Evolutionary conservation across 2,888 invertebrate genomes (phyloP).

Genomic region (Cerastis rubricosa): DNA sequence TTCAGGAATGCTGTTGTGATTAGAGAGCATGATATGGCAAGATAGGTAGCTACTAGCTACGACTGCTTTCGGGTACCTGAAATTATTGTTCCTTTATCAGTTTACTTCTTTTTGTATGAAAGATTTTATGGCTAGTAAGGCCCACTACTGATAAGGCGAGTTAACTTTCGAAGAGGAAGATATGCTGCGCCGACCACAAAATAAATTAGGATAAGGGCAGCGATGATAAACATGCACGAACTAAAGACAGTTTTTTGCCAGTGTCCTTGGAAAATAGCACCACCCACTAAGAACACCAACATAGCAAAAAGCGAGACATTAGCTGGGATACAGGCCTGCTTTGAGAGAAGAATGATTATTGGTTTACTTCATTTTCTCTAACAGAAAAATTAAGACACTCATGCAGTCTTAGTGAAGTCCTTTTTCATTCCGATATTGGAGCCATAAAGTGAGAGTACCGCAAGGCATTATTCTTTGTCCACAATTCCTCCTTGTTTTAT

Average conservation of each 20-base stretch:
- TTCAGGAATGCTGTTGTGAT: conserved; percentile 71
- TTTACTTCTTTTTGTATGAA: neutral
- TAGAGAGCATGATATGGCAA: conserved; percentile 60
- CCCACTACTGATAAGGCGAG: neutral
- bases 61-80: conserved; percentile 8
- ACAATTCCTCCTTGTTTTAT: neutral
- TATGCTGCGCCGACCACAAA: neutral
- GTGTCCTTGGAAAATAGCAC: neutral
- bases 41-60: neutral
- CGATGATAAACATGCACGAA: neutral
- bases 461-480: neutral
- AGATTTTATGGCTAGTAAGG: neutral
- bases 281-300: neutral
- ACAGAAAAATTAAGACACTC: neutral
- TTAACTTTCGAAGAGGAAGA: neutral
- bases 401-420: neutral
- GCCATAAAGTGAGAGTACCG: neutral
- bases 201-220: neutral
- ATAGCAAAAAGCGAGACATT: too few species aligned
- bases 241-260: neutral
- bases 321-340: neutral
- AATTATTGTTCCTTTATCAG: neutral
- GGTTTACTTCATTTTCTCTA: neutral
- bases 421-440: neutral
- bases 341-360: neutral